A percentile compares a stretch with the other conserved stretches of the same genome.
Conservation (phyloP, 1,140 invertebrate species). For the Portunus trituberculatus region DNA sequence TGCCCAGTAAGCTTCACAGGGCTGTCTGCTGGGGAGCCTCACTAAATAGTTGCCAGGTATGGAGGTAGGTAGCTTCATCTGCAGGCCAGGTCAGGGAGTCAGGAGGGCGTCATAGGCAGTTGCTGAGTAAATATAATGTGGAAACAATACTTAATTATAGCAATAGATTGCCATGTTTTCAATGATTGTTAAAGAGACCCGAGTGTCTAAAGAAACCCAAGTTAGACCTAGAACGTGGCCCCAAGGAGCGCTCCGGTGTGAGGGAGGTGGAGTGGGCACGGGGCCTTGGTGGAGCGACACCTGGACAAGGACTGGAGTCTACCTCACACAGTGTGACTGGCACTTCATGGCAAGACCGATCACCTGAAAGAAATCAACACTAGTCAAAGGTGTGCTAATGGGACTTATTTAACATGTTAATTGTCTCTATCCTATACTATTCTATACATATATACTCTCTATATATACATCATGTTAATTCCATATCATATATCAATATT, state of each 20-base stretch:
- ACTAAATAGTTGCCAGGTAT: neutral
- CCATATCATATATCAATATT: neutral
- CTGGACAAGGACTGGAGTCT: constrained; percentile 52
- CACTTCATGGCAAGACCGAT: constrained; percentile 55
- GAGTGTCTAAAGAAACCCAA: constrained; percentile 71
- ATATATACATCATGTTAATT: too few species aligned
- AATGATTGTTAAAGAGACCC: constrained; percentile 66
- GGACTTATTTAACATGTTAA: too few species aligned
- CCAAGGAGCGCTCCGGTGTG: constrained; percentile 66
- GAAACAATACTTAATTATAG: constrained; percentile 27
- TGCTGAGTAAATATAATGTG: neutral
- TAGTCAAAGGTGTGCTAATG: neutral
- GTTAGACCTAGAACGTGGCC: constrained; percentile 65
- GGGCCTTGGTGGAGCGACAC: constrained; percentile 46
- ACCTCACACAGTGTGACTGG: constrained; percentile 50
- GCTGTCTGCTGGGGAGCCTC: neutral
- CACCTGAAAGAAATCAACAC: constrained; percentile 2
- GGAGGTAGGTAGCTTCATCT: neutral
- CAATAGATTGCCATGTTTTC: neutral
- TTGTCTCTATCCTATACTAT: too few species aligned
- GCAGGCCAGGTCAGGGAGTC: neutral
- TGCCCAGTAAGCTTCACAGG: neutral
- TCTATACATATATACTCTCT: too few species aligned
- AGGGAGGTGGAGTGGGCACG: constrained; percentile 70
- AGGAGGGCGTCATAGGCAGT: constrained; percentile 17